Conservation (phyloP, 2,797 vertebrate genomes). For the Danio albolineatus region DNA sequence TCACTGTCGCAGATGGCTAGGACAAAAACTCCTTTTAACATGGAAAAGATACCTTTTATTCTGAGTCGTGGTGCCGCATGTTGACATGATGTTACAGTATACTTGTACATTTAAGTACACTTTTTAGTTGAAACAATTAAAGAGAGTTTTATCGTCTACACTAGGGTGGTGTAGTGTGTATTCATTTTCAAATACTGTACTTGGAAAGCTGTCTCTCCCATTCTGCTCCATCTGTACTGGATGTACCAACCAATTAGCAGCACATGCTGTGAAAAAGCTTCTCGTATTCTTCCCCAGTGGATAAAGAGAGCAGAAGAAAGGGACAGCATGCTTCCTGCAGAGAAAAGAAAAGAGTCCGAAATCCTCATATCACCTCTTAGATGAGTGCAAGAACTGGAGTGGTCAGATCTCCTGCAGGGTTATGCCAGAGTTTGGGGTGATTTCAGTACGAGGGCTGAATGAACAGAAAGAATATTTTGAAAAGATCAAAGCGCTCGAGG, state of each 20-base stretch:
- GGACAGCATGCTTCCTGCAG: slow-evolving; percentile 1
- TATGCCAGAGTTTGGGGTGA: not conserved
- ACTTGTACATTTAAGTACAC: too few relatives aligned
- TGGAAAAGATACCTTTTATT: too few relatives aligned
- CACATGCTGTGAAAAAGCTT: not conserved
- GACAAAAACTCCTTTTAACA: too few relatives aligned
- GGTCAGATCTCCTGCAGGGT: not conserved
- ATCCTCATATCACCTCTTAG: not conserved
- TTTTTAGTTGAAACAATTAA: too few relatives aligned
- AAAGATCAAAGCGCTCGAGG: not conserved
- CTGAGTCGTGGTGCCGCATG: too few relatives aligned
- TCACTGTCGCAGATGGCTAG: too few relatives aligned
- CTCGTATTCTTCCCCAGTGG: not conserved
- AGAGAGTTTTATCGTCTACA: not conserved
- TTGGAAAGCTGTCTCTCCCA: not conserved
- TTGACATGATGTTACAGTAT: too few relatives aligned
- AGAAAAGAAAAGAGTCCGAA: not conserved
- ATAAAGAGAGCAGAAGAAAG: slow-evolving; percentile 5
- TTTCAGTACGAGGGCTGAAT: not conserved
- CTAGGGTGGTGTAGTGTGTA: not conserved
- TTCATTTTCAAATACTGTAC: slow-evolving; percentile 20
- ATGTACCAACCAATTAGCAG: not conserved
- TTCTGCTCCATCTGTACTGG: slow-evolving; percentile 9
- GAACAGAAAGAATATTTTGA: not conserved
- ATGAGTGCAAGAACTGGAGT: not conserved